Percentiles rank a stretch among this genome's conserved stretches.
These are phyloP conservation scores for Cyrtodaria siliqua DNA, from an alignment of 2,888 invertebrate species.

Conservation along the genomic window DNA sequence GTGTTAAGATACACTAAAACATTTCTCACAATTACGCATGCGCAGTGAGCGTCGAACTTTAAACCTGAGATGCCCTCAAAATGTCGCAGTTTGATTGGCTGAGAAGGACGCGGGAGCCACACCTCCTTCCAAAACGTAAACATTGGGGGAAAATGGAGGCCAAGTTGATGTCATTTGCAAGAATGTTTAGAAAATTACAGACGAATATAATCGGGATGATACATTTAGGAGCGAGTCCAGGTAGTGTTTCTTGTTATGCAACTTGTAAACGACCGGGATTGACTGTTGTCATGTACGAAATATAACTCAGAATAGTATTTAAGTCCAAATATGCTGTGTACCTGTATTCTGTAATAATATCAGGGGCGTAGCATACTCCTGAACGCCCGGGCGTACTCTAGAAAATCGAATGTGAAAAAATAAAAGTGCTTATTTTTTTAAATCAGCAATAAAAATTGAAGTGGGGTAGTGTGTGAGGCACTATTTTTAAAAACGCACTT, in stretches of 20 bases:
- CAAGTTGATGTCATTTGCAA: conserved; percentile 62
- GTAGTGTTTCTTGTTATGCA: conserved; percentile 84
- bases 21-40: conserved; percentile 28
- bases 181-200: conserved; percentile 63
- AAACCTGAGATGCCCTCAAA: conserved; percentile 42
- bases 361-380: too few relatives aligned
- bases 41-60: conserved; percentile 25
- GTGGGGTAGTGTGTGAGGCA: too few relatives aligned
- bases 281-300: too few relatives aligned
- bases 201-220: conserved; percentile 90
- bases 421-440: too few relatives aligned
- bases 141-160: conserved; percentile 55
- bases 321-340: too few relatives aligned
- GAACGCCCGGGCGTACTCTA: too few relatives aligned
- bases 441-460: too few relatives aligned
- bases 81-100: conserved; percentile 67
- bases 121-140: conserved; percentile 59
- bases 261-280: too few relatives aligned
- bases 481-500: too few relatives aligned
- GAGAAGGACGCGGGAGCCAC: conserved; percentile 49
- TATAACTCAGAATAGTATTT: too few relatives aligned
- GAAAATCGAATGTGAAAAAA: too few relatives aligned
- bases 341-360: too few relatives aligned
- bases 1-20: neutral
- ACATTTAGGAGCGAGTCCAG: conserved; percentile 90